Conservation (phyloP, 2,797 vertebrate species). For the Tinamus major region DNA sequence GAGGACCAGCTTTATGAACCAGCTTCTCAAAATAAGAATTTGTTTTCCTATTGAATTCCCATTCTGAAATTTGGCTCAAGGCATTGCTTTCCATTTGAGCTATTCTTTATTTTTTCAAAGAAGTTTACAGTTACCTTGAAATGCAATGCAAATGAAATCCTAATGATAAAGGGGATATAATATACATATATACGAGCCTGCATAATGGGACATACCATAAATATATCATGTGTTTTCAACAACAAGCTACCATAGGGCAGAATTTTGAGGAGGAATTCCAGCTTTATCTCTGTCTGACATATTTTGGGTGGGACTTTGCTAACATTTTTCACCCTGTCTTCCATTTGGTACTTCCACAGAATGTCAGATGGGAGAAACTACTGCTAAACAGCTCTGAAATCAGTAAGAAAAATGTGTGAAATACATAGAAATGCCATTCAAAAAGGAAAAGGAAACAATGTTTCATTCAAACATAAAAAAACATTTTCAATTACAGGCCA, state of each 20-base stretch:
- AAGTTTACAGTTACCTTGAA: not conserved
- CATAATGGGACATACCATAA: not conserved
- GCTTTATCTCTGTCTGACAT: not conserved
- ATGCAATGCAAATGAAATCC: not conserved
- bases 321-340: not conserved
- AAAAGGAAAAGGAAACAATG: not conserved
- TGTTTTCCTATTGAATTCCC: not conserved
- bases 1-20: not conserved
- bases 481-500: not conserved
- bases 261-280: not conserved
- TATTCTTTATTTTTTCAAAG: not conserved
- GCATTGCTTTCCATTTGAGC: not conserved
- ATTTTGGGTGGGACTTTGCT: not conserved
- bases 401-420: not conserved
- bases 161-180: not conserved
- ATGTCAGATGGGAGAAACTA: not conserved
- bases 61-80: not conserved
- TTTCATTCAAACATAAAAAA: not conserved
- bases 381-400: not conserved
- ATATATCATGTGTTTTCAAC: not conserved
- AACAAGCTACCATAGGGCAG: not conserved
- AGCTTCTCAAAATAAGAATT: not conserved
- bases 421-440: constrained; percentile 1
- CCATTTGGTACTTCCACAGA: not conserved
- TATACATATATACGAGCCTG: not conserved